phyloP scores from a whole-genome alignment of 2,797 vertebrate species.

The Lemur catta region DNA sequence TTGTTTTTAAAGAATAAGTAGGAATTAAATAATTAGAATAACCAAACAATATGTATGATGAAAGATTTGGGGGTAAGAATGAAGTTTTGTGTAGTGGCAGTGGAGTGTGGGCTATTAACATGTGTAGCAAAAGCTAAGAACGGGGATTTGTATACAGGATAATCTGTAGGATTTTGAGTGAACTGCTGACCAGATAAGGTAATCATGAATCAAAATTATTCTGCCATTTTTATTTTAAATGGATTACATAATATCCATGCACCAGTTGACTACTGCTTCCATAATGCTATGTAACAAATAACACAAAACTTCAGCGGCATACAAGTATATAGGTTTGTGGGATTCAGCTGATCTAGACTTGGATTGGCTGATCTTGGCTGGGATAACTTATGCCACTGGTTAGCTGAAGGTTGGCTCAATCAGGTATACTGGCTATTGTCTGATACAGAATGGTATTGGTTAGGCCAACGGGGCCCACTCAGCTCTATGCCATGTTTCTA shows the following conservation, averaged over 20 bases:
- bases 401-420: not conserved
- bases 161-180: not conserved
- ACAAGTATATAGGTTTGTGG: not conserved
- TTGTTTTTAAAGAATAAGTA: not conserved
- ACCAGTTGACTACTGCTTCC: not conserved
- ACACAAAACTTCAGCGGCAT: not conserved
- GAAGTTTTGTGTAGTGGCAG: not conserved
- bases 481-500: not conserved
- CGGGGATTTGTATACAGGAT: not conserved
- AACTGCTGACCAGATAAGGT: not conserved
- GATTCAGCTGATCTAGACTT: not conserved
- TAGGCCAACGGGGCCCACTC: not conserved
- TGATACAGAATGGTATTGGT: not conserved
- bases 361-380: not conserved
- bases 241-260: not conserved
- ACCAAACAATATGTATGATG: not conserved
- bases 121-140: not conserved
- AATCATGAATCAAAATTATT: not conserved
- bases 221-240: conserved; percentile 30
- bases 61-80: not conserved
- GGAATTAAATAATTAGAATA: not conserved
- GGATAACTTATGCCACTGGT: not conserved
- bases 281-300: not conserved
- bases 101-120: not conserved
- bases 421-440: not conserved